A percentile compares a stretch with the other conserved stretches of the same genome.
Conservation (phyloP, 2,888 invertebrate species). For the Ceratothoa steindachneri region DNA sequence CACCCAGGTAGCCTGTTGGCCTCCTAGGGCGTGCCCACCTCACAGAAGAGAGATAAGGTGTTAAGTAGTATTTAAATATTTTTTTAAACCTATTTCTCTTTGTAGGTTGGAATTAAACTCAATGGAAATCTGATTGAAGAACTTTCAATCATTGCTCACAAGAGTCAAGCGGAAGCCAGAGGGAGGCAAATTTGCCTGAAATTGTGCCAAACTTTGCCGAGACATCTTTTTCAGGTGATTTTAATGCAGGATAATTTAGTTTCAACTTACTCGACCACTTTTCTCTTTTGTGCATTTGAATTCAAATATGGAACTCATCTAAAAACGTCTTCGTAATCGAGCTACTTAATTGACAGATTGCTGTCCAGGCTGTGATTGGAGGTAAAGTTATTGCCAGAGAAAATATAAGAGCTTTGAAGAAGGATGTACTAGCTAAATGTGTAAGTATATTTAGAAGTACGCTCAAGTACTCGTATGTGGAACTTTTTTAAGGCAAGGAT, state of each 20-base stretch:
- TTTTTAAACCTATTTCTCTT: conserved; percentile 48
- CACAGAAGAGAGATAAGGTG: no score
- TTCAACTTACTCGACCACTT: neutral
- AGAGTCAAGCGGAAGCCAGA: conserved; percentile 62
- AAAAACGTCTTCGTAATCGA: no score
- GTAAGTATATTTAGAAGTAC: neutral
- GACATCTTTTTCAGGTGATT: conserved; percentile 68
- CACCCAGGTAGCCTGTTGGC: no score
- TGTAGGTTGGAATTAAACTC: conserved; percentile 68
- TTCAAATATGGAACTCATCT: no score
- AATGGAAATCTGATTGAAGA: conserved; percentile 80
- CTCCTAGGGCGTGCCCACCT: no score
- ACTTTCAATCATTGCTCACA: conserved; percentile 74
- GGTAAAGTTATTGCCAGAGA: conserved; percentile 80
- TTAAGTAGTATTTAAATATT: no score
- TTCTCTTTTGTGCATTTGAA: neutral
- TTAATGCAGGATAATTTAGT: no score
- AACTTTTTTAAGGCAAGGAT: no score
- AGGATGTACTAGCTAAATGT: conserved; percentile 53
- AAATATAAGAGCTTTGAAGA: conserved; percentile 77
- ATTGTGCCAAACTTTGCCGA: conserved; percentile 77
- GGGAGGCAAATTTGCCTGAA: conserved; percentile 69
- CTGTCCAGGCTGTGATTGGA: conserved; percentile 76
- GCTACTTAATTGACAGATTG: no score
- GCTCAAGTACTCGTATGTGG: no score